These are phyloP conservation scores for Delia radicum DNA, from an alignment of 1,140 invertebrate species.

Conservation along the genomic window DNA sequence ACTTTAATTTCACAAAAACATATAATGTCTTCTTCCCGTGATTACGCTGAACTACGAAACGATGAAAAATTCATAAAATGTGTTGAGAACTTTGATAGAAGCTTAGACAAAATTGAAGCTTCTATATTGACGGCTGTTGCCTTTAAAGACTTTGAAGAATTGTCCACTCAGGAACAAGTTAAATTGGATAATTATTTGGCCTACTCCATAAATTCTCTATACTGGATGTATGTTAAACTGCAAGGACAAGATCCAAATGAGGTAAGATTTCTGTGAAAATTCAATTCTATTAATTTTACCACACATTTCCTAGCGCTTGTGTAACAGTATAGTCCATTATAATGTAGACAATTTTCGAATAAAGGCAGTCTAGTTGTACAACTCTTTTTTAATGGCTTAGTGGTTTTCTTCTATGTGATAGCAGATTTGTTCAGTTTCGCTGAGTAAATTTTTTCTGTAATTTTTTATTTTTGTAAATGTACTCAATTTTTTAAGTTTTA, in stretches of 20 bases:
- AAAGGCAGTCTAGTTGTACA: no score
- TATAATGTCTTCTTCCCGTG: conserved; percentile 32
- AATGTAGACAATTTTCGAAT: no score
- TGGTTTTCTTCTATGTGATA: no score
- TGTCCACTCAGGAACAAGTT: conserved; percentile 60
- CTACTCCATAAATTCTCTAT: conserved; percentile 62
- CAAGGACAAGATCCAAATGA: conserved; percentile 60
- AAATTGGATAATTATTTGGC: conserved; percentile 64
- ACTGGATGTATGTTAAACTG: conserved; percentile 63
- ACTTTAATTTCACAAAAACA: not conserved
- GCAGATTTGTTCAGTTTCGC: no score
- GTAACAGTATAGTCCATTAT: no score
- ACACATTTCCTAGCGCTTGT: no score
- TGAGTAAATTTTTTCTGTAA: no score
- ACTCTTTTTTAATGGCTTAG: no score
- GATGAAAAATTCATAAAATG: conserved; percentile 58
- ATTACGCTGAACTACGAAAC: conserved; percentile 54
- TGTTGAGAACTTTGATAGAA: conserved; percentile 57
- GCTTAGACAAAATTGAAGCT: conserved; percentile 59
- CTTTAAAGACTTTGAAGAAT: conserved; percentile 56
- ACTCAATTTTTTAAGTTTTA: no score
- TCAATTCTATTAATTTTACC: no score
- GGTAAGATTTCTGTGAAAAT: conserved; percentile 21
- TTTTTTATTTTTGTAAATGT: no score
- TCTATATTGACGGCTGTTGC: conserved; percentile 56